Conservation (phyloP, 2,797 vertebrate species). For the Acrossocheilus wenchowensis region DNA sequence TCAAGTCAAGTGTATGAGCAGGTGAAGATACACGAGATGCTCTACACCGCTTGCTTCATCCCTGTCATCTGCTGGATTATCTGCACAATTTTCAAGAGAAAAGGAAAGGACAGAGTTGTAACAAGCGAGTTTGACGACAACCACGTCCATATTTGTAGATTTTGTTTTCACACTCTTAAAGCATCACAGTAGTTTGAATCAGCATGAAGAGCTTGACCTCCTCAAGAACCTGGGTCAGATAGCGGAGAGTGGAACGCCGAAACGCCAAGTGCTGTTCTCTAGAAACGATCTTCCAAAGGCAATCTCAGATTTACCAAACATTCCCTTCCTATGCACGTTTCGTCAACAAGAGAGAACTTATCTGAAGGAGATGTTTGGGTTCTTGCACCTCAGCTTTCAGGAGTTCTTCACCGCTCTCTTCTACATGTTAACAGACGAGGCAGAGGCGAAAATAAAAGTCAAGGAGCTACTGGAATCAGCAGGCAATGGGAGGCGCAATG, state of each 20-base stretch:
- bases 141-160: conserved; percentile 50
- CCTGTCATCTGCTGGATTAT: conserved; percentile 55
- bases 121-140: conserved; percentile 28
- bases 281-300: neutral
- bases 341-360: conserved; percentile 14
- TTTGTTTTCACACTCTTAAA: conserved; percentile 46
- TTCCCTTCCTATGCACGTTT: conserved; percentile 53
- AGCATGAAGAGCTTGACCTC: neutral
- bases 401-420: conserved; percentile 52
- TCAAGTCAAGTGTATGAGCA: conserved; percentile 32
- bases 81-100: conserved; percentile 41
- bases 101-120: conserved; percentile 7
- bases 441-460: neutral
- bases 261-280: conserved; percentile 41
- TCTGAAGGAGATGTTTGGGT: conserved; percentile 42
- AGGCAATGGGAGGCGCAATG: neutral
- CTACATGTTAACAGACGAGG: conserved; percentile 37
- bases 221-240: conserved; percentile 37
- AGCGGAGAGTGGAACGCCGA: conserved; percentile 21
- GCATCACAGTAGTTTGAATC: conserved; percentile 42
- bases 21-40: conserved; percentile 32
- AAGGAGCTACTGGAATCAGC: neutral
- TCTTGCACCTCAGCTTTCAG: conserved; percentile 57
- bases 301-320: conserved; percentile 21
- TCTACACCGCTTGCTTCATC: conserved; percentile 50